These are phyloP conservation scores for Thysanoteuthis rhombus DNA, from an alignment of 2,888 invertebrate species.

Conservation along the genomic window DNA sequence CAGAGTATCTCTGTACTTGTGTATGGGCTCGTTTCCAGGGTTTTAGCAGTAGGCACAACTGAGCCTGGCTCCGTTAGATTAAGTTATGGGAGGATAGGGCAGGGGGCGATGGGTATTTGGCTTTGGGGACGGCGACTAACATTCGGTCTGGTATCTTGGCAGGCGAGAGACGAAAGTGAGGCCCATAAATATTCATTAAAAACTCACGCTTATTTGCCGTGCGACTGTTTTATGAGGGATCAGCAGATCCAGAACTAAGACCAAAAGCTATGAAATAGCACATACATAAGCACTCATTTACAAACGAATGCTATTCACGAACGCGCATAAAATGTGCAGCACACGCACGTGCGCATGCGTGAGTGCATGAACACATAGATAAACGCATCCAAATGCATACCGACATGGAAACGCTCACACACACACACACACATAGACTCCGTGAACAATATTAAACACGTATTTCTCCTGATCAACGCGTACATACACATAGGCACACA, in stretches of 20 bases:
- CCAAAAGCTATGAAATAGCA: neutral
- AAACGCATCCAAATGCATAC: too few relatives aligned
- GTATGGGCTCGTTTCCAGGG: neutral
- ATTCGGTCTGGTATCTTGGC: neutral
- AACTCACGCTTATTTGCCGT: neutral
- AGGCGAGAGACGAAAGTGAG: neutral
- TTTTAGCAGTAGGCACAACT: neutral
- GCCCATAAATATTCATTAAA: neutral
- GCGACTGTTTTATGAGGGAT: slow-evolving; percentile 12
- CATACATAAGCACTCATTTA: neutral
- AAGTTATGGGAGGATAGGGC: neutral
- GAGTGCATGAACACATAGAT: neutral
- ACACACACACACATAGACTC: neutral
- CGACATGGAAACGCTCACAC: neutral
- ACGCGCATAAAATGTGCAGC: neutral
- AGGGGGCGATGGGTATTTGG: neutral
- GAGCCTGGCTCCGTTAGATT: neutral
- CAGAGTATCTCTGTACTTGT: neutral
- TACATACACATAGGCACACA: too few relatives aligned
- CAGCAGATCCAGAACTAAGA: neutral
- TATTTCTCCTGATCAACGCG: too few relatives aligned
- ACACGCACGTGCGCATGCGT: neutral
- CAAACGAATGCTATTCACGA: neutral
- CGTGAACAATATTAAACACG: too few relatives aligned
- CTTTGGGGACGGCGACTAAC: neutral